A percentile compares a stretch with the other conserved stretches of the same genome.
Evolutionary conservation across 2,113 vertebrate species (phyloP).

Genomic region (Macaca nemestrina): DNA sequence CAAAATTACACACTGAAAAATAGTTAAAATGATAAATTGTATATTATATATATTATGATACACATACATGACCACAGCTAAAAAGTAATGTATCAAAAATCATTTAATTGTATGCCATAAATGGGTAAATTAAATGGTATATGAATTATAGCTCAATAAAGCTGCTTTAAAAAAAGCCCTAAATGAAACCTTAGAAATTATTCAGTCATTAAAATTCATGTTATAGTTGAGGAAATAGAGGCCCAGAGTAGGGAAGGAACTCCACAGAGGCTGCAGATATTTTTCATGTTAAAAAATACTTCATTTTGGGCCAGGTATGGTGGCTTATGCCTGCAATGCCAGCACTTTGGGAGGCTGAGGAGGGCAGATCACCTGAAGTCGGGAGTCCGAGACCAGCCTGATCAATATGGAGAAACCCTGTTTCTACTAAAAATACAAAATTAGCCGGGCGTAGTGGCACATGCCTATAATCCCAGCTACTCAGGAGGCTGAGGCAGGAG

Average conservation of each 20-base stretch:
- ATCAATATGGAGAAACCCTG: too few relatives aligned
- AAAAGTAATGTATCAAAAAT: background rate
- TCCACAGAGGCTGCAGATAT: background rate
- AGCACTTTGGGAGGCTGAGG: too few relatives aligned
- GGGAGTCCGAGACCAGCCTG: too few relatives aligned
- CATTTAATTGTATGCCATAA: background rate
- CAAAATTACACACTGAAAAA: background rate
- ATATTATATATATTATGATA: background rate
- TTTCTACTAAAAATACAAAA: too few relatives aligned
- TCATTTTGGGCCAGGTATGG: background rate
- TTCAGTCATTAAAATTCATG: background rate
- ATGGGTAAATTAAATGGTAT: background rate
- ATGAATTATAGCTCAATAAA: background rate
- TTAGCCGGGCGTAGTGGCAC: too few relatives aligned
- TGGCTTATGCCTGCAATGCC: too few relatives aligned
- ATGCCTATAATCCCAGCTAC: too few relatives aligned
- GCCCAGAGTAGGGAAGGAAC: background rate
- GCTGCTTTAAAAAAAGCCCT: background rate
- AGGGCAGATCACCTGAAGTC: too few relatives aligned
- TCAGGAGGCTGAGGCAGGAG: too few relatives aligned
- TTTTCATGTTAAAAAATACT: conserved; percentile 29
- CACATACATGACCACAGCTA: background rate
- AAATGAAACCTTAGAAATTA: background rate
- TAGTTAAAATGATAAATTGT: conserved; percentile 15
- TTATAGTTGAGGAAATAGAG: conserved; percentile 40